Evolutionary conservation across 2,888 invertebrate genomes (phyloP).

Genomic region (Drosophila helvetica): DNA sequence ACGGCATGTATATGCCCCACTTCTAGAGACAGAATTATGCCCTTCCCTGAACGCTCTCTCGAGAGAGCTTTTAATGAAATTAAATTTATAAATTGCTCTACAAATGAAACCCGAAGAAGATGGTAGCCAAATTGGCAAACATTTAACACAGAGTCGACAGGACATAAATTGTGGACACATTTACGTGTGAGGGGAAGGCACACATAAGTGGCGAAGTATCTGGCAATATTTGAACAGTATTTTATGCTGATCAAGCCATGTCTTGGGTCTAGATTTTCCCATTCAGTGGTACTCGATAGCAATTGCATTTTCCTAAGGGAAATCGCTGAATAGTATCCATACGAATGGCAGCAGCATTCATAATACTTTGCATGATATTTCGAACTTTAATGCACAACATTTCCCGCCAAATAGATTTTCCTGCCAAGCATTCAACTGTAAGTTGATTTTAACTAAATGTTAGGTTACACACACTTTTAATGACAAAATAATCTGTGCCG

Average conservation of each 20-base stretch:
- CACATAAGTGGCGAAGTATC: not conserved
- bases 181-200: not conserved
- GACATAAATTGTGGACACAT: not conserved
- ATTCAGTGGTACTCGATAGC: no score
- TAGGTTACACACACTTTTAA: not conserved
- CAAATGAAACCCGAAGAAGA: not conserved
- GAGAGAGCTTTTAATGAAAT: conserved; percentile 65
- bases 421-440: not conserved
- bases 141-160: not conserved
- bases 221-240: not conserved
- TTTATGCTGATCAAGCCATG: conserved; percentile 2
- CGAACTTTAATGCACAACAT: no score
- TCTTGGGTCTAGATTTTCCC: no score
- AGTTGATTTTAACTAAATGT: not conserved
- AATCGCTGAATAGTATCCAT: no score
- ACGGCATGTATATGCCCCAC: conserved; percentile 21
- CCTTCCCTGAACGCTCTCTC: conserved; percentile 42
- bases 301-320: no score
- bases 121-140: not conserved
- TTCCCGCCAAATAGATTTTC: not conserved
- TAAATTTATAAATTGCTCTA: conserved; percentile 55
- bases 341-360: no score
- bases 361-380: no score
- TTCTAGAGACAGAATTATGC: conserved; percentile 36
- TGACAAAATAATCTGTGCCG: not conserved